Evolutionary conservation across 2,888 invertebrate species (phyloP).

Genomic region (Coenonympha arcania): DNA sequence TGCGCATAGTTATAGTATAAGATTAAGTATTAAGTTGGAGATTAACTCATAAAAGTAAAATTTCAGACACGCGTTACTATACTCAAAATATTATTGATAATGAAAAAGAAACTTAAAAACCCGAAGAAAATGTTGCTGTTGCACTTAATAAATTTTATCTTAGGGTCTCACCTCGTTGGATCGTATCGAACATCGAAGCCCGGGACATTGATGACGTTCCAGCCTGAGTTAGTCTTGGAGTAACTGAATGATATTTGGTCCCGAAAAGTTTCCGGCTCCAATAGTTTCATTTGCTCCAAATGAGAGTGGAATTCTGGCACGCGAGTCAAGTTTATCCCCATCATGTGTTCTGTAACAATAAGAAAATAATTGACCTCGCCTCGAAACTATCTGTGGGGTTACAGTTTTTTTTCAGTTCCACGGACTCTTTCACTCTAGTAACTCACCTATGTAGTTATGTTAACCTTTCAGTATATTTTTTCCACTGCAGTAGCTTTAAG

Average conservation of each 20-base stretch:
- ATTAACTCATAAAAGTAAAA: no score
- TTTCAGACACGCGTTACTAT: no score
- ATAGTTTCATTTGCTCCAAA: conserved; percentile 91
- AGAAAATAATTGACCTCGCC: neutral
- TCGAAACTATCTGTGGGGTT: neutral
- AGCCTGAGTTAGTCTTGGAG: conserved; percentile 83
- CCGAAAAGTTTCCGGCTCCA: conserved; percentile 83
- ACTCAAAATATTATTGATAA: no score
- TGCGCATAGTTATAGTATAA: no score
- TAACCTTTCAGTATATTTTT: no score
- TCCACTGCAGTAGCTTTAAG: no score
- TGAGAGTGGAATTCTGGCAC: conserved; percentile 96
- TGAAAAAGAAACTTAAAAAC: no score
- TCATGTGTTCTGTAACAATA: conserved; percentile 79
- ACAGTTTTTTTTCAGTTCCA: neutral
- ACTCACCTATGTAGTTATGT: no score
- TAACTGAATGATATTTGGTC: conserved; percentile 94
- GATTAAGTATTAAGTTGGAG: no score
- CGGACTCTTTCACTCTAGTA: no score
- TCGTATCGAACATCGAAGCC: conserved; percentile 86
- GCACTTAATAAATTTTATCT: neutral
- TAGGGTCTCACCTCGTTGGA: conserved; percentile 81
- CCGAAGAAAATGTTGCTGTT: no score
- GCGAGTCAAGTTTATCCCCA: conserved; percentile 88
- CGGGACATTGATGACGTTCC: conserved; percentile 89